These are phyloP conservation scores for Ptychoptera contaminata DNA, from an alignment of 2,888 invertebrate genomes.

Conservation along the genomic window DNA sequence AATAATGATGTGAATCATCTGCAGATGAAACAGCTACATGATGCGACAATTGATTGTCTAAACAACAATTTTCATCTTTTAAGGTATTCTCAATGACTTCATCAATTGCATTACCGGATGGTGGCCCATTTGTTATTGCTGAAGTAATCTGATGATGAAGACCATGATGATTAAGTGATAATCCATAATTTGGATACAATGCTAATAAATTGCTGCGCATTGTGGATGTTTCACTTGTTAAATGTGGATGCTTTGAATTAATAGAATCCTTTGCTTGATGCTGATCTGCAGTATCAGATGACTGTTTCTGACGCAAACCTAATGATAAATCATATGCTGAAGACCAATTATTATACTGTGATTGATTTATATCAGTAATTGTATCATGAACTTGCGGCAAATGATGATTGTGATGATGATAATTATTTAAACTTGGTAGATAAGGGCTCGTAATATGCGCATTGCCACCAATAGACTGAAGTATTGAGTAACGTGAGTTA, in stretches of 20 bases:
- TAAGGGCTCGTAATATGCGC: not conserved
- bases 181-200: constrained; percentile 5
- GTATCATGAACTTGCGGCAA: not conserved
- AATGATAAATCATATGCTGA: constrained; percentile 4
- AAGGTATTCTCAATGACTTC: constrained; percentile 31
- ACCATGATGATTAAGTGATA: not conserved
- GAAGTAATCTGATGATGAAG: not conserved
- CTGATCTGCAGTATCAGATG: constrained; percentile 1
- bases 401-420: not conserved
- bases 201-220: constrained; percentile 5
- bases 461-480: not conserved
- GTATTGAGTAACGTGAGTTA: not conserved
- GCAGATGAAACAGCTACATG: constrained; percentile 12
- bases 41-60: constrained; percentile 20
- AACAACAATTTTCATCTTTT: constrained; percentile 25
- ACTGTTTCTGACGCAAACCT: constrained; percentile 3
- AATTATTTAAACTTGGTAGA: not conserved
- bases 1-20: constrained; percentile 19
- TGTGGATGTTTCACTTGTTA: constrained; percentile 3
- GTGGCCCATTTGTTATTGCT: constrained; percentile 1
- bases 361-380: not conserved
- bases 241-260: not conserved
- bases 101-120: constrained; percentile 17
- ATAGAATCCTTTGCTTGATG: constrained; percentile 1
- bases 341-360: constrained; percentile 1